A percentile compares a stretch with the other conserved stretches of the same genome.
These are phyloP conservation scores for Danio rerio DNA, from an alignment of 2,113 vertebrate species.

Conservation along the genomic window GRCz12tu NC_133194.1:38292001-38292500, in stretches of 20 bases:
- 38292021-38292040: constrained; percentile 79
- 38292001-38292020: constrained; percentile 80
- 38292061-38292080: constrained; percentile 63
- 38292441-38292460: neutral
- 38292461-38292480: constrained; percentile 18
- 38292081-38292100: too few species aligned
- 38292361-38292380: neutral
- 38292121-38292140: neutral
- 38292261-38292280: neutral
- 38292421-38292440: neutral
- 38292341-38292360: neutral
- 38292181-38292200: neutral
- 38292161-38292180: neutral
- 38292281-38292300: neutral
- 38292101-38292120: neutral
- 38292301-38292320: neutral
- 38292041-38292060: constrained; percentile 82
- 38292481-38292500: neutral
- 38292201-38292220: neutral
- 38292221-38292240: neutral
- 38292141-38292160: neutral
- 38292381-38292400: neutral
- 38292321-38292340: neutral
- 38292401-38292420: neutral
- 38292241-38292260: neutral